Base-by-base conservation (phyloP, 2,888 invertebrate genomes). In the Lasioglossum villosulum region DNA sequence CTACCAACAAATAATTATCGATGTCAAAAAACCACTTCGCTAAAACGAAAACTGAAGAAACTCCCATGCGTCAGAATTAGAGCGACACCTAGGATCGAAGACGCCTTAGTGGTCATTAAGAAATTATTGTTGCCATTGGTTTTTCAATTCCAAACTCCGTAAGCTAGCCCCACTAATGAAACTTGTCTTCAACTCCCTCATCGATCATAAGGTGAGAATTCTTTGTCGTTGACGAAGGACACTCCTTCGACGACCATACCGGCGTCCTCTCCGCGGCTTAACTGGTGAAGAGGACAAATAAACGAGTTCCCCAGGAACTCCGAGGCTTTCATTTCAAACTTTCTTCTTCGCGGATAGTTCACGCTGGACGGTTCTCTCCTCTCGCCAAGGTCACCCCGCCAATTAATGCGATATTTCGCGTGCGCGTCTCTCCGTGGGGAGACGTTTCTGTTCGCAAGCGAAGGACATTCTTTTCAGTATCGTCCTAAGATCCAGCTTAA, bases 341-440 rank as follows among this genome's bases (percentile, higher is more conserved):
- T 68, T 39, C 37, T 68, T 68, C 37, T 23, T 23, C 37, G 34
- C 37, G 34, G 34, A 37, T 37, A 68, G 37, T 37, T 68, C 66
- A 34, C 66, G 66, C 66, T 23, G 23, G 19, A 23, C 68, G 37
- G 16, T 16, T 63, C 30, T 30, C 27, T 23, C 52, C 52, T 10
- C 37, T 12, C 23, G 37, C 12, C 12, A 68, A 68, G 68, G 68
- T n/a, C 37, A 12, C n/a, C n/a, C 10, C 37, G 23, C 68, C 68
- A 68, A 68, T 68, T 68, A 68, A 68, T 68, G 68, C 37, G 23
- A 68, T 68, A 68, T 68, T 39, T 68, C 68, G 68, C 23, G 68
- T 37, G 30, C 34, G 16, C 30, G 30, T 34, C 68, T 37, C 68
- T 12, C 37, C 14, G 5, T 16, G 30, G 5, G 68, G 19, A 12